Conservation (phyloP, 2,797 vertebrate genomes). For the Columba guinea region DNA sequence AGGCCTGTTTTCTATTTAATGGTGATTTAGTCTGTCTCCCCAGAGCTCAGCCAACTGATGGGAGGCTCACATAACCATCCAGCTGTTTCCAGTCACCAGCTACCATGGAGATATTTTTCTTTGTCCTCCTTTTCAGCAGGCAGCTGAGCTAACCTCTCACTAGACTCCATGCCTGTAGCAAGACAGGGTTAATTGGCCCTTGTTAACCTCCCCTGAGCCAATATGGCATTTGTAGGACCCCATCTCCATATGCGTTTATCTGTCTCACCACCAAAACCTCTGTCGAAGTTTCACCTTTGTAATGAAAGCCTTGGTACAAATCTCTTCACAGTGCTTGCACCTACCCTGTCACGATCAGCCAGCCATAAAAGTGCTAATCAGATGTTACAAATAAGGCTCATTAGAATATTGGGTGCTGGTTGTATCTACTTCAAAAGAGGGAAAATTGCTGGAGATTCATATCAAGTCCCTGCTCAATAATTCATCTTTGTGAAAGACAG, state of each 20-base stretch:
- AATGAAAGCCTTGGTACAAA: background rate
- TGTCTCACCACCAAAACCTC: background rate
- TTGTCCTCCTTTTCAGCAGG: constrained; percentile 5
- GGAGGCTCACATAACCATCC: background rate
- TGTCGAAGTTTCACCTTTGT: background rate
- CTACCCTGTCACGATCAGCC: background rate
- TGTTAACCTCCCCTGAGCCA: background rate
- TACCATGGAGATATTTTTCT: background rate
- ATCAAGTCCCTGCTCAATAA: background rate
- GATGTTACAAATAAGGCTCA: background rate
- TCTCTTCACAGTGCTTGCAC: background rate
- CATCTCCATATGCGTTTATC: background rate
- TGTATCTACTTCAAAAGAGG: background rate
- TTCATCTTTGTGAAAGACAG: background rate
- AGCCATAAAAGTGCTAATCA: constrained; percentile 8
- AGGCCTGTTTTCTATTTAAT: background rate
- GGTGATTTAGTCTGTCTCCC: background rate
- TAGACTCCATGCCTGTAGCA: background rate
- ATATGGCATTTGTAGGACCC: background rate
- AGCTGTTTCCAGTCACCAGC: constrained; percentile 33
- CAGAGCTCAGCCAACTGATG: constrained; percentile 9
- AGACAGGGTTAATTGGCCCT: constrained; percentile 6
- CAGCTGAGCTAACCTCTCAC: background rate
- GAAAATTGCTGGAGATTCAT: background rate
- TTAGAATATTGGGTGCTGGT: background rate